Evolutionary conservation across 2,113 vertebrate species (phyloP).

Genomic region (Mesitornis unicolor): DNA sequence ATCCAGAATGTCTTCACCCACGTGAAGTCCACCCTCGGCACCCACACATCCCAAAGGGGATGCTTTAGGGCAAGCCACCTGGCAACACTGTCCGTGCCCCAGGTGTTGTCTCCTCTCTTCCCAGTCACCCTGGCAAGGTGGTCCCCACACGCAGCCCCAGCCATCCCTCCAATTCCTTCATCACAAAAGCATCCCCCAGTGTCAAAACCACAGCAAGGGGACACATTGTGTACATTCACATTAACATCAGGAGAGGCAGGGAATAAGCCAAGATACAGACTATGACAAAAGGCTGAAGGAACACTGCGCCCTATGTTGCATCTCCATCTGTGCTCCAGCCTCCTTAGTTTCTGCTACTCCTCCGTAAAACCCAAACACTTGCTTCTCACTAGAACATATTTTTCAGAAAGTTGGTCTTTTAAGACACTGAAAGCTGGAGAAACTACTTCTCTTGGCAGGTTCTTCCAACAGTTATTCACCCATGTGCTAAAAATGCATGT

Average conservation of each 20-base stretch:
- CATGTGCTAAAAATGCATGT: conserved; percentile 4
- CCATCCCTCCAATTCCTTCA: background rate
- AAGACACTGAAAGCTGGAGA: background rate
- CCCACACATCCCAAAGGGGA: background rate
- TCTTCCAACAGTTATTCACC: background rate
- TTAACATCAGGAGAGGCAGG: background rate
- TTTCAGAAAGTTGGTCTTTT: background rate
- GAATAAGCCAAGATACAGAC: background rate
- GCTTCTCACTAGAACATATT: background rate
- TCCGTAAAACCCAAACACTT: background rate
- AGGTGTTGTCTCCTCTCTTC: background rate
- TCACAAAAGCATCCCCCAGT: background rate
- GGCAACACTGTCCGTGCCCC: background rate
- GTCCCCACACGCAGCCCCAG: background rate
- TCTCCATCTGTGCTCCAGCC: rapidly evolving
- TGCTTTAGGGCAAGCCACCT: background rate
- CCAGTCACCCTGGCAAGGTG: background rate
- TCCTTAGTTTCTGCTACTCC: background rate
- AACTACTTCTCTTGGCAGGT: background rate
- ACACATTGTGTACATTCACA: rapidly evolving
- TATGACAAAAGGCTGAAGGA: background rate
- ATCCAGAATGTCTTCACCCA: background rate
- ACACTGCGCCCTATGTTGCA: background rate
- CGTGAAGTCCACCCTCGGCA: background rate
- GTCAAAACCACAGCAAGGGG: background rate